Evolutionary conservation across 2,888 invertebrate species (phyloP), one percentile per base, ranked within the genome.

Genomic region (Dioctria linearis): DNA sequence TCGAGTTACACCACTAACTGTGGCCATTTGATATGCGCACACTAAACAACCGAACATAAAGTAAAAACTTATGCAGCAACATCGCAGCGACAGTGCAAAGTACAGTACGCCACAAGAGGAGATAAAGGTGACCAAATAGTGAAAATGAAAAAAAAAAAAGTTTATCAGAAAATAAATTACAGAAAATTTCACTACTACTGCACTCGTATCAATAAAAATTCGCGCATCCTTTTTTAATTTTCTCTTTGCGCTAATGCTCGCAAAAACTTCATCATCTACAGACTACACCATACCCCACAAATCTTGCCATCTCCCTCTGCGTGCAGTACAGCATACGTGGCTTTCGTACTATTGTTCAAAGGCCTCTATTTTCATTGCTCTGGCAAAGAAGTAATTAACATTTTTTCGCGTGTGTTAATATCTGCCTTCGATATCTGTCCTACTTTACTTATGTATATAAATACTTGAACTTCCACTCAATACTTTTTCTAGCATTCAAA

Each of bases 41-140:
- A 73, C 57, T 57, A 73, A 73, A 73, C 59, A 73, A 59, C 57
- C 73, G 13, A 57, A 3, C 73, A 61, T 40, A 37, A 57, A 73
- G 40, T 59, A 57, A 42, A 25, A 25, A 73, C 57, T 73, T 73
- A 73, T 73, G 57, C 73, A 73, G 73, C 69, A 43, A 8, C 9
- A 25, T 25, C 25, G 25, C 25, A 2, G 8, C 46, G 59, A 73
- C 73, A 25, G 25, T 25, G 25, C 25, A 25, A 25, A 25, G 57
- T 73, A 73, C 57, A 73, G 73, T 73, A 73, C 73, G 57, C 57
- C 57, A 73, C 73, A 73, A 73, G 57, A 25, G 25, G 25, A 73
- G 73, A 73, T 73, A 73, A 59, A 73, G 73, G 73, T 73, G 73
- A 73, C 73, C 73, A 59, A 73, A 73, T 57, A 59, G 42, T 42